These are phyloP conservation scores for Dasyprocta punctata DNA, from an alignment of 2,113 vertebrate species.

Conservation along the genomic window DNA sequence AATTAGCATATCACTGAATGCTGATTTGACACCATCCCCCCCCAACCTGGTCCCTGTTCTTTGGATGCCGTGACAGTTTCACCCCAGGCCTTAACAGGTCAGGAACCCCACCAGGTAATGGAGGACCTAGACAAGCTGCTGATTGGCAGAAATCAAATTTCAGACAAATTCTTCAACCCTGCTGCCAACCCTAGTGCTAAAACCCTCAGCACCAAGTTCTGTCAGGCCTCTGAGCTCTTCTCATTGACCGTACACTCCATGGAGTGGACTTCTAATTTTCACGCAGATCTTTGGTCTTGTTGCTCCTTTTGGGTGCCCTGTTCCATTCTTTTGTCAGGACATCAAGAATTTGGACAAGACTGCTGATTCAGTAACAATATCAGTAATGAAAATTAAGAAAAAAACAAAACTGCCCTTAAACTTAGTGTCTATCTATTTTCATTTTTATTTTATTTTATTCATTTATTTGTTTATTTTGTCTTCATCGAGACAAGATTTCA, in stretches of 20 bases:
- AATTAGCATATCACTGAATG: background rate
- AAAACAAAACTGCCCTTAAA: background rate
- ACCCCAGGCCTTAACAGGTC: background rate
- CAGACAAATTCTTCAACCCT: background rate
- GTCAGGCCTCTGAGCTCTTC: background rate
- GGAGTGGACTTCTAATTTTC: background rate
- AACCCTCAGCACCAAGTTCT: background rate
- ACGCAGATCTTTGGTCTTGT: background rate
- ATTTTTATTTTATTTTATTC: no score
- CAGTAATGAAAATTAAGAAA: background rate
- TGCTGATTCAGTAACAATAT: background rate
- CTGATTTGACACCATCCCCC: background rate
- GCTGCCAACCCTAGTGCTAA: background rate
- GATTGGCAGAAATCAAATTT: background rate
- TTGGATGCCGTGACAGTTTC: background rate
- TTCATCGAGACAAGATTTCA: background rate
- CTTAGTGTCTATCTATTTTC: background rate
- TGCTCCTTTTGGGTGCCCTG: background rate
- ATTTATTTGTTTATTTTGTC: no score
- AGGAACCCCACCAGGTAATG: background rate
- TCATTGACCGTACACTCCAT: no score
- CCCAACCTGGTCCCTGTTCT: no score
- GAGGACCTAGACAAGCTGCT: background rate
- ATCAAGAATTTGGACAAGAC: background rate
- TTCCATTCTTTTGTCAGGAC: background rate